Evolutionary conservation across 2,113 vertebrate species (phyloP).

Genomic region (Sander lucioperca): DNA sequence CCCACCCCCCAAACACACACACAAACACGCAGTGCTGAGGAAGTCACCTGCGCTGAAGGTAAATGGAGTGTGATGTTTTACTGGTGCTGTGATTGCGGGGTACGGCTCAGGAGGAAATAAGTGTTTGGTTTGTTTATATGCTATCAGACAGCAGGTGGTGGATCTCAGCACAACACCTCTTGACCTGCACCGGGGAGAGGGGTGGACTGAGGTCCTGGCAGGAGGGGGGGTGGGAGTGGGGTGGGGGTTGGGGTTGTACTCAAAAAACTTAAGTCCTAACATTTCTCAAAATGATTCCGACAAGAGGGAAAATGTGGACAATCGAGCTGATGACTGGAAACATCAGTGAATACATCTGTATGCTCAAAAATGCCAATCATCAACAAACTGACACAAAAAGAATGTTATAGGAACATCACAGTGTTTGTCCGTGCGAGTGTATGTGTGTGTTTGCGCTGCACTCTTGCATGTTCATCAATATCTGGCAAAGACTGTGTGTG

Average conservation of each 20-base stretch:
- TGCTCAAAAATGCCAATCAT: not conserved
- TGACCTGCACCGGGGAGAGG: slow-evolving; percentile 39
- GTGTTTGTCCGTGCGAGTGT: not conserved
- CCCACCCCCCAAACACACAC: not conserved
- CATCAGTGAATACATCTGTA: no score
- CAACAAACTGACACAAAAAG: not conserved
- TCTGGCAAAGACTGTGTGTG: slow-evolving; percentile 28
- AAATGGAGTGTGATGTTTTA: slow-evolving; percentile 86
- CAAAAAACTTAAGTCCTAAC: slow-evolving; percentile 29
- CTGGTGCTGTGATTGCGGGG: slow-evolving; percentile 81
- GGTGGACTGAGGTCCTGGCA: slow-evolving; percentile 29
- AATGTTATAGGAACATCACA: not conserved
- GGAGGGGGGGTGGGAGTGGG: not conserved
- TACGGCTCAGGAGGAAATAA: slow-evolving; percentile 78
- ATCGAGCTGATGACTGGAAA: not conserved
- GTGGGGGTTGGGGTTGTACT: not conserved
- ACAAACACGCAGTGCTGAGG: slow-evolving; percentile 38
- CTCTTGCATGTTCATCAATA: slow-evolving; percentile 21
- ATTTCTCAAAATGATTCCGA: not conserved
- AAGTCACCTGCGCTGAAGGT: slow-evolving; percentile 81
- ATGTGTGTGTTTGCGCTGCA: not conserved
- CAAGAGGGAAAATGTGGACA: not conserved
- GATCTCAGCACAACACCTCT: slow-evolving; percentile 64
- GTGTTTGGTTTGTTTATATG: slow-evolving; percentile 76
- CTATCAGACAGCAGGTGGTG: slow-evolving; percentile 83